Evolutionary conservation across 2,113 vertebrate species (phyloP), one percentile per base, ranked within the genome.

Genomic region (Lagopus muta): DNA sequence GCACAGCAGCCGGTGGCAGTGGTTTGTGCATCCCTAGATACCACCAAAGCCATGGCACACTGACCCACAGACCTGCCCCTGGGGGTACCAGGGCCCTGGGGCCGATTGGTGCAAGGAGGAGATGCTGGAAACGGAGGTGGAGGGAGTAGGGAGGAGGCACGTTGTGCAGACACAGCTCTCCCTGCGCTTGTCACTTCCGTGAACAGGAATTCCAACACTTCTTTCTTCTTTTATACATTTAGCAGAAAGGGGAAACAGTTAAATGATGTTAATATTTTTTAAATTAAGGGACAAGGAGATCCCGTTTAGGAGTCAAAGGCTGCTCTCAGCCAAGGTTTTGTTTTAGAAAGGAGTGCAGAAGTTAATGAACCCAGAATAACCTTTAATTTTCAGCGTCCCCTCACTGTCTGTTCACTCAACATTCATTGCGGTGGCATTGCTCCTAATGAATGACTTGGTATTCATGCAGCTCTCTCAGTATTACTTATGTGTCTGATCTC

Each of bases 381-480:
- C 96, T 95, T 96, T 97, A 96, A 97, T 97, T 96, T 95, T 50
- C 90, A 91, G 85, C 55, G 93, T 89, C 95, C 94, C 86, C 85
- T 93, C 50, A 7, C 89, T 76, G 73, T 72, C 95, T 88, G 28
- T 75, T 70, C 96, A 83, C 89, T 96, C 95, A 65, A 90, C 93
- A 88, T 95, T 95, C 94, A 58, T 10, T 38, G 91, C 89, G 40
- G 71, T 65, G 69, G 77, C 87, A 40, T 72, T 86, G 93, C 97
- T 86, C 75, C 90, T 96, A 97, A 97, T 95, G 94, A 97, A 90
- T 69, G 88, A 93, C 93, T 97, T 96, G 94, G 96, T 96, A 96
- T 97, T 96, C 96, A 95, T 73, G 89, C 11, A 48, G 83, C 94
- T 90, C 89, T 58, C 96, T 94, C 93, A 65, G 83, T 86, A 88